Base-by-base conservation (phyloP, 2,797 vertebrate genomes). In the Natrix natrix region DNA sequence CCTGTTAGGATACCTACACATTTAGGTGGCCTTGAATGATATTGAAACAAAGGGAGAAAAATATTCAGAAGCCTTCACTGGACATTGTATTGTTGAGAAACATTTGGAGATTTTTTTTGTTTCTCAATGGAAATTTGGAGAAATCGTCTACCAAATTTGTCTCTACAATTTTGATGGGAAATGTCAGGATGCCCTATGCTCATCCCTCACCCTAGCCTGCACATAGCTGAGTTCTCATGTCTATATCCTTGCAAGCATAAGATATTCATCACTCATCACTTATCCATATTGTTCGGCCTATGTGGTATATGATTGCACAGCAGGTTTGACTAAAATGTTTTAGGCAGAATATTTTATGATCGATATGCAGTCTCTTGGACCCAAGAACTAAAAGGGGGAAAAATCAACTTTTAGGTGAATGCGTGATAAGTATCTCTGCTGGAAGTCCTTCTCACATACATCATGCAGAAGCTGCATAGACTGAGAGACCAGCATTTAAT, bases 361-460 rank as follows among this genome's bases (percentile, higher is more conserved):
- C 91, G 0, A 8, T 89, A 88, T 91, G 93, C 90, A 93, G 56
- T 93, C 95, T 90, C 95, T 97, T 95, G 93, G 92, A 74, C 91
- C 93, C 95, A 87, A 59, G 94, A 96, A 95, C 91, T 92, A 92
- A 95, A 94, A 95, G 94, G 87, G 60, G 88, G 4, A 0, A 17
- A 61, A 94, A 96, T 96, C 96, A 97, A 95, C 96, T 97, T 96
- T 96, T 95, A 95, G 93, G 95, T 94, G 95, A 74, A 95, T 95
- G 93, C 94, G 92, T 94, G 97, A 95, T 93, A 97, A 97, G 95
- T 93, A 96, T 96, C 95, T 94, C 96, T 95, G 95, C 93, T 95
- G 94, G 96, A 96, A 95, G 97, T 94, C 91, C 8, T 93, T 95
- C 93, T 95, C 94, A 57, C 55, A 94, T 91, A 95, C 89, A 94